phyloP scores from a whole-genome alignment of 1,140 invertebrate species.

The Drosophila parvula region DNA sequence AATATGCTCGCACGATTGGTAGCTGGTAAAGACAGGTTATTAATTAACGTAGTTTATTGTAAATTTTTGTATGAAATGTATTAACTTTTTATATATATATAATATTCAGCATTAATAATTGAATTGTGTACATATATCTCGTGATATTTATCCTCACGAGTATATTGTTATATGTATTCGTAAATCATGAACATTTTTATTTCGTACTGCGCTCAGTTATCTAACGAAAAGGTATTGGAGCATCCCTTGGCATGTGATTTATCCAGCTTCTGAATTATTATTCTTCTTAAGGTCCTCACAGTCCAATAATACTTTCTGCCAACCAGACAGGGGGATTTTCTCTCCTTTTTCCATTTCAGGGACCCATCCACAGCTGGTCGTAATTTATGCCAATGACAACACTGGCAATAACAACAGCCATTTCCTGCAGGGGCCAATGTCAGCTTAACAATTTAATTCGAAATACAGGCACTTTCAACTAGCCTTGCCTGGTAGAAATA shows the following conservation, averaged over 20 bases:
- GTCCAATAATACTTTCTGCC: slow-evolving; percentile 2
- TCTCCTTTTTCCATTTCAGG: slow-evolving; percentile 11
- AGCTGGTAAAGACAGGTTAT: not conserved
- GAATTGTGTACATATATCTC: not conserved
- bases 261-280: slow-evolving; percentile 13
- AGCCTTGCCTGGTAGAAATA: slow-evolving; percentile 10
- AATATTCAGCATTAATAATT: not conserved
- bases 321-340: not conserved
- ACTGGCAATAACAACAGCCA: slow-evolving; percentile 38
- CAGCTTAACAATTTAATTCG: slow-evolving; percentile 66
- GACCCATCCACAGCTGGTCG: slow-evolving; percentile 11
- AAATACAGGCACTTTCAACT: slow-evolving; percentile 28
- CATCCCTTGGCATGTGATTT: slow-evolving; percentile 14
- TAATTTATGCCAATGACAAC: slow-evolving; percentile 58
- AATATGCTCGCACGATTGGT: not conserved
- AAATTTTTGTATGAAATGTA: too few species aligned
- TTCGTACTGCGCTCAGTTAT: not conserved
- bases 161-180: not conserved
- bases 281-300: not conserved
- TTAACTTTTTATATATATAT: too few species aligned
- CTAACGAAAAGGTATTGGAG: not conserved
- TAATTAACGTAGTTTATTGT: not conserved
- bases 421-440: slow-evolving; percentile 52
- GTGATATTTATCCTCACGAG: not conserved
- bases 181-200: slow-evolving; percentile 7